These are phyloP conservation scores for Brachyptera risi DNA, from an alignment of 2,888 invertebrate species.

Conservation along the genomic window DNA sequence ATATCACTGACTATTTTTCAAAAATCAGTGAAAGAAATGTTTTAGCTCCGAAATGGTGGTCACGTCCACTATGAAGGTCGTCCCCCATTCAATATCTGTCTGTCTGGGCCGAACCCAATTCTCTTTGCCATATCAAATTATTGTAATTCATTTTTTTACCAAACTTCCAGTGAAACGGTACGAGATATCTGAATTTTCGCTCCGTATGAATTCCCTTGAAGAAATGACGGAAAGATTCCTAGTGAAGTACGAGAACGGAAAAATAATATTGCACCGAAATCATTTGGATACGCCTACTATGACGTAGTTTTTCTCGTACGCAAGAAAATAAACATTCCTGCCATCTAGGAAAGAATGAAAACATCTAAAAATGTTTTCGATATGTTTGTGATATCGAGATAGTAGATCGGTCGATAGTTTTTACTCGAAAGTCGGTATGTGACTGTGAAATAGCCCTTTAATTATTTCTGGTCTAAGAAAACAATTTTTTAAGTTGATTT, in stretches of 20 bases:
- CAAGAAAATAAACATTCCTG: no score
- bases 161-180: not conserved
- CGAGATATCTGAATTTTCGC: not conserved
- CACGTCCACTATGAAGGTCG: constrained; percentile 29
- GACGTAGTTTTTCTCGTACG: no score
- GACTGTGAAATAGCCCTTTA: no score
- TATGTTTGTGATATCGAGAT: no score
- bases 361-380: no score
- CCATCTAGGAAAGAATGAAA: no score
- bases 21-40: no score
- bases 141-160: not conserved
- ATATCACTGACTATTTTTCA: not conserved
- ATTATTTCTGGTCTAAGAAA: no score
- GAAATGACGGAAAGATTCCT: not conserved
- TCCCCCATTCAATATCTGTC: constrained; percentile 31
- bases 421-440: no score
- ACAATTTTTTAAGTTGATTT: constrained; percentile 6
- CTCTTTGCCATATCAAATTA: not conserved
- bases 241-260: not conserved
- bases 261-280: not conserved
- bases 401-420: no score
- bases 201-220: no score
- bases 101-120: constrained; percentile 1
- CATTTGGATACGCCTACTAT: no score
- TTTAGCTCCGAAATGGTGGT: constrained; percentile 14